Evolutionary conservation across 2,888 invertebrate genomes (phyloP), one percentile per base, ranked within the genome.

Genomic region (Pasiphila rectangulata): DNA sequence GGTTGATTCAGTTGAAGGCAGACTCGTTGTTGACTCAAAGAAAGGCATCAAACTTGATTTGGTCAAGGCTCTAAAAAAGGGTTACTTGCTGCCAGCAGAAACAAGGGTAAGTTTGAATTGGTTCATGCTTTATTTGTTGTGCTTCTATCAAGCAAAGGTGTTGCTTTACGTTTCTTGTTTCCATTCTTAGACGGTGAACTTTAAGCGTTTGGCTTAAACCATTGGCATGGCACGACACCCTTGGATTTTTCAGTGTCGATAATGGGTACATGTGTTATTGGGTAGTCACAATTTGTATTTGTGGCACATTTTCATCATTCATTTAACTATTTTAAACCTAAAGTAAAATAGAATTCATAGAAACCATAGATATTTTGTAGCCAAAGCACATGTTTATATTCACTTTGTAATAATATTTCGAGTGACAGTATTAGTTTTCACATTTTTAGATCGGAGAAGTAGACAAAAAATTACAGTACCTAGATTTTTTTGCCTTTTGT

Each of bases 51-150:
- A 86, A 78, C 86, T 92, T 59, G 95, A 96, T 90, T 92, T 97
- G 79, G 90, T 93, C 71, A 96, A 95, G 90, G 97, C 96, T 75
- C 91, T 93, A 79, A 94, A 95, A 81, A 93, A 93, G 90, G 96
- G 96, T 73, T 93, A 94, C 89, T 93, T 97, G 73, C 91, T 96
- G 90, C 93, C 96, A 83, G 96, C 96, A 79, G 95, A 96, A 92
- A 94, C 95, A 79, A 93, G 97, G 96, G 97, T 97, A 92, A 96
- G 96, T 93, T 60, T 17, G 27, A 40, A 67, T 67, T 64, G 60
- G 38, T 57, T 58, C 57, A 64, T 40, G 56, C 54, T 66, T 72
- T 64, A 54, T 64, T 61, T 67, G 72, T 75, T 83, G 74, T 83
- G 85, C 85, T 83, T 83, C 62, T 73, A 74, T 72, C 67, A 72